Conservation (phyloP, 2,113 vertebrate genomes). For the Melierax canorus region DNA sequence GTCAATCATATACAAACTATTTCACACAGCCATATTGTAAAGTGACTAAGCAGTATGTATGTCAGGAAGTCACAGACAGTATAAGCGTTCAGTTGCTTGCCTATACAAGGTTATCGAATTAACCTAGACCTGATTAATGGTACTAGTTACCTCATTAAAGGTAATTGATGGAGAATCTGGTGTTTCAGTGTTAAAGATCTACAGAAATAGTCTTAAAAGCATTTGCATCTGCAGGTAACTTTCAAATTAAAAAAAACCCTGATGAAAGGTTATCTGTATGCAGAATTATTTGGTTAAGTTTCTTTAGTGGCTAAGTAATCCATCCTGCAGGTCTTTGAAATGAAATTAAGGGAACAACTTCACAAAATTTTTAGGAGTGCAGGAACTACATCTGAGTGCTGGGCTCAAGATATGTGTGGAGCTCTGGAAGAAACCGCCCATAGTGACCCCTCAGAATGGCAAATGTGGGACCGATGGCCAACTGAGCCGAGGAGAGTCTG, state of each 20-base stretch:
- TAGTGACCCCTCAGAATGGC: neutral
- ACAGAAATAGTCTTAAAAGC: neutral
- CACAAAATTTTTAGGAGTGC: neutral
- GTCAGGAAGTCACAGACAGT: neutral
- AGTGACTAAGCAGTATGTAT: neutral
- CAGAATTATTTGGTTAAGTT: neutral
- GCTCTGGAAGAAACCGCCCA: neutral
- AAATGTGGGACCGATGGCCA: accelerated
- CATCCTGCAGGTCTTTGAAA: neutral
- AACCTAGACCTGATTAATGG: neutral
- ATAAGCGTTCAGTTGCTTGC: neutral
- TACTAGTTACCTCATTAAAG: neutral
- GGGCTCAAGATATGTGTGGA: neutral
- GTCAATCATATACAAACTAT: neutral
- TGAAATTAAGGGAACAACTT: neutral
- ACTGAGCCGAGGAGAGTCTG: neutral
- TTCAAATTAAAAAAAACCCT: neutral
- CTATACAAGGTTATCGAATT: neutral
- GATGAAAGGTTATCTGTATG: neutral
- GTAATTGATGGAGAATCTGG: neutral
- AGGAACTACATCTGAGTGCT: neutral
- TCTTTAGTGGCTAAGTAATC: neutral
- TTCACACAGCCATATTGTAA: neutral
- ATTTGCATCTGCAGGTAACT: neutral
- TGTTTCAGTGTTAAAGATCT: neutral